Conservation (phyloP, 1,140 invertebrate genomes). For the Formica selysi region DNA sequence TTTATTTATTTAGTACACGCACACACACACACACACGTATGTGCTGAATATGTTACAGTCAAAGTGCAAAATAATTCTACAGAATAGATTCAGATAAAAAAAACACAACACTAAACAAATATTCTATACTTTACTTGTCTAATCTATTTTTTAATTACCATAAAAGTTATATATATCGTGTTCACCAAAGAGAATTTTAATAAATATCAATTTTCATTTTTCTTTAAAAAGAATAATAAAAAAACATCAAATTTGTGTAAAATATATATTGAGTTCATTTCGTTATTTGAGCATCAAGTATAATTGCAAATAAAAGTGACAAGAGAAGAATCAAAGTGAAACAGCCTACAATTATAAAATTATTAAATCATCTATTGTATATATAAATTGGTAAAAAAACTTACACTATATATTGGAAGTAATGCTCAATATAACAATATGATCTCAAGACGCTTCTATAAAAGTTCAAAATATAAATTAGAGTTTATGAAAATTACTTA, state of each 20-base stretch:
- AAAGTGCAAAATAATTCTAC: conserved; percentile 58
- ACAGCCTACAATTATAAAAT: background rate
- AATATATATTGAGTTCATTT: conserved; percentile 22
- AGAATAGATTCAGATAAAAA: conserved; percentile 17
- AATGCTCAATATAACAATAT: conserved; percentile 42
- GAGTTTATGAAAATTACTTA: conserved; percentile 57
- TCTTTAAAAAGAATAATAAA: background rate
- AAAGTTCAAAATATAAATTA: background rate
- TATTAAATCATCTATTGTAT: background rate
- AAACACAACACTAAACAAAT: background rate
- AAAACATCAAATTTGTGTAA: background rate
- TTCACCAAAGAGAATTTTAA: background rate
- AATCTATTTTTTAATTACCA: background rate
- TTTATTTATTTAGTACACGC: conserved; percentile 8
- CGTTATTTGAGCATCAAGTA: conserved; percentile 25
- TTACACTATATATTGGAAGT: background rate
- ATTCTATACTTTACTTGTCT: background rate
- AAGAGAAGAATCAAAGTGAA: background rate
- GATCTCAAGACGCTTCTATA: background rate
- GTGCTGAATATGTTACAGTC: conserved; percentile 57
- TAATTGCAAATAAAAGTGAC: background rate
- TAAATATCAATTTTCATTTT: background rate
- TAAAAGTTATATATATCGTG: conserved; percentile 11
- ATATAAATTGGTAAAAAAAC: background rate
- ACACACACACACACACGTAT: background rate